Evolutionary conservation across 1,140 invertebrate genomes (phyloP).

Genomic region (Drosophila pallidifrons): DNA sequence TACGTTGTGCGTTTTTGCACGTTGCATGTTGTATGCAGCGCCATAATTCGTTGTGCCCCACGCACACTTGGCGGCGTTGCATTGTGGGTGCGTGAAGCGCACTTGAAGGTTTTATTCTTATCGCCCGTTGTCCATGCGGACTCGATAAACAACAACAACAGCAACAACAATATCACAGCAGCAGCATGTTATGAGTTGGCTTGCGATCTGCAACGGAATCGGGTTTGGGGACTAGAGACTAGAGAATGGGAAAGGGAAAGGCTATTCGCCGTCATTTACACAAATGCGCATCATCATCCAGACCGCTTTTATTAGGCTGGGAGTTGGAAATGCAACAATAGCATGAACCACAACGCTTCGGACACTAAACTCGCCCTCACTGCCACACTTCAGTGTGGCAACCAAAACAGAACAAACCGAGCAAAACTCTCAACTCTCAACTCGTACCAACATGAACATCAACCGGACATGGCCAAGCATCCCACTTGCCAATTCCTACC

Average conservation of each 20-base stretch:
- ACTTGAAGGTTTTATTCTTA: conserved; percentile 70
- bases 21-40: neutral
- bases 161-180: neutral
- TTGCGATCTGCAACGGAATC: no score
- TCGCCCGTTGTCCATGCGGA: conserved; percentile 60
- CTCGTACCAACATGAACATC: neutral
- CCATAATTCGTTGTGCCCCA: conserved; percentile 4
- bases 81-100: conserved; percentile 31
- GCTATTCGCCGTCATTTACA: conserved; percentile 45
- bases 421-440: neutral
- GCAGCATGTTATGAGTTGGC: neutral
- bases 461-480: conserved; percentile 4
- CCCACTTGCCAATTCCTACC: neutral
- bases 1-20: conserved; percentile 1
- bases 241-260: neutral
- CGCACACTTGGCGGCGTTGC: neutral
- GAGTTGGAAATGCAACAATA: conserved; percentile 51
- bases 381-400: neutral
- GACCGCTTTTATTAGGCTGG: conserved; percentile 42
- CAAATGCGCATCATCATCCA: conserved; percentile 53
- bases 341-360: conserved; percentile 33
- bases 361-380: conserved; percentile 28
- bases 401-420: conserved; percentile 3
- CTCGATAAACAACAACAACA: conserved; percentile 52
- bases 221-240: no score